Percentiles rank a stretch among this genome's conserved stretches.
Evolutionary conservation across 2,888 invertebrate genomes (phyloP).

Genomic region (Lithophane ornitopus): DNA sequence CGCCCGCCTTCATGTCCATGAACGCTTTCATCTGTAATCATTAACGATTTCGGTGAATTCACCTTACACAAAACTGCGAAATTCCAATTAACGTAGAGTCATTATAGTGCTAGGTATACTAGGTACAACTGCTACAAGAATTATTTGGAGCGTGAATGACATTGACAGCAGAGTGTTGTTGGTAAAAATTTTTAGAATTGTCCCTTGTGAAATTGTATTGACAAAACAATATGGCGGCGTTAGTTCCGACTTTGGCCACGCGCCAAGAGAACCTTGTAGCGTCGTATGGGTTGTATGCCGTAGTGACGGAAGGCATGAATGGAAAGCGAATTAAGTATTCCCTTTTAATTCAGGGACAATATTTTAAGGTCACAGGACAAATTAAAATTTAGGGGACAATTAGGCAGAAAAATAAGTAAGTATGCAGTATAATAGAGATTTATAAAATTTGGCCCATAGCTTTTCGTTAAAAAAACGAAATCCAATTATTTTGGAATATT

Average conservation of each 20-base stretch:
- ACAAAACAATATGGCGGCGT: background rate
- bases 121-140: background rate
- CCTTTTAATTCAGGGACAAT: background rate
- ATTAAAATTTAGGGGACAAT: background rate
- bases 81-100: background rate
- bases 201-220: background rate
- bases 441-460: background rate
- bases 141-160: too few relatives aligned
- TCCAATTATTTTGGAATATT: background rate
- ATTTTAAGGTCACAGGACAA: too few relatives aligned
- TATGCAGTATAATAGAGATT: too few relatives aligned
- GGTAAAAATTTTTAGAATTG: background rate
- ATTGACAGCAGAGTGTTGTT: background rate
- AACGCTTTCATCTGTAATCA: constrained; percentile 96
- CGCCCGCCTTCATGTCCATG: constrained; percentile 98
- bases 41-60: background rate
- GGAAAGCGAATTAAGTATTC: background rate
- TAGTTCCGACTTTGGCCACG: background rate
- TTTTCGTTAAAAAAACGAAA: constrained; percentile 1
- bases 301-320: background rate
- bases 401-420: background rate
- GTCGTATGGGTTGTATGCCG: background rate
- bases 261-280: background rate
- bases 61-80: background rate
- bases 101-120: too few relatives aligned